Percentiles rank a stretch among this genome's conserved stretches.
Evolutionary conservation across 92 coral and sea anemone species (phyloP).

Genomic region (Anthopleura xanthogrammica): DNA sequence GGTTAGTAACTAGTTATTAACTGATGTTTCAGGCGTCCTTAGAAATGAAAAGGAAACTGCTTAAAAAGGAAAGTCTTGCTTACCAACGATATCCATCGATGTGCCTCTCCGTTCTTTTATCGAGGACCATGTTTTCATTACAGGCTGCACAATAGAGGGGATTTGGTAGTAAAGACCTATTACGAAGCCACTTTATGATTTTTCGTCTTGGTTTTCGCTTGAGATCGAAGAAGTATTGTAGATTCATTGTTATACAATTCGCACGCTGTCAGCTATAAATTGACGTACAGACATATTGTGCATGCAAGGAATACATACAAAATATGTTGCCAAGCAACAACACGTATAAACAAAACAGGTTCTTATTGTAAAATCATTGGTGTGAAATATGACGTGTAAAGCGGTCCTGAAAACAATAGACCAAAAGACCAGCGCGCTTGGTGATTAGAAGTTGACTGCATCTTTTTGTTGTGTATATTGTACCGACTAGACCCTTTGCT

Average conservation of each 20-base stretch:
- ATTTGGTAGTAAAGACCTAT: neutral
- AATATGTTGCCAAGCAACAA: neutral
- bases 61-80: neutral
- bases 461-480: no score
- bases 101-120: neutral
- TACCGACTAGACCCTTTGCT: no score
- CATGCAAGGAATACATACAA: neutral
- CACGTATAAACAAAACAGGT: no score
- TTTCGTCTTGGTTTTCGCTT: constrained; percentile 3
- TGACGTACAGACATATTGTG: neutral
- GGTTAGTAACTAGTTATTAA: no score
- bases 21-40: no score
- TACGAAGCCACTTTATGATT: neutral
- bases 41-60: no score
- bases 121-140: neutral
- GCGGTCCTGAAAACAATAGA: no score
- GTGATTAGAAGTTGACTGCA: no score
- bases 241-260: neutral
- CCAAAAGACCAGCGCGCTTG: no score
- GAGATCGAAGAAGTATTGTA: neutral
- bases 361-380: no score
- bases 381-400: no score
- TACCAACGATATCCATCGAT: neutral
- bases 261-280: neutral
- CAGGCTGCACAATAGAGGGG: neutral